These are phyloP conservation scores for Urocitellus parryii DNA, from an alignment of 2,113 vertebrate genomes.

Conservation along the genomic window DNA sequence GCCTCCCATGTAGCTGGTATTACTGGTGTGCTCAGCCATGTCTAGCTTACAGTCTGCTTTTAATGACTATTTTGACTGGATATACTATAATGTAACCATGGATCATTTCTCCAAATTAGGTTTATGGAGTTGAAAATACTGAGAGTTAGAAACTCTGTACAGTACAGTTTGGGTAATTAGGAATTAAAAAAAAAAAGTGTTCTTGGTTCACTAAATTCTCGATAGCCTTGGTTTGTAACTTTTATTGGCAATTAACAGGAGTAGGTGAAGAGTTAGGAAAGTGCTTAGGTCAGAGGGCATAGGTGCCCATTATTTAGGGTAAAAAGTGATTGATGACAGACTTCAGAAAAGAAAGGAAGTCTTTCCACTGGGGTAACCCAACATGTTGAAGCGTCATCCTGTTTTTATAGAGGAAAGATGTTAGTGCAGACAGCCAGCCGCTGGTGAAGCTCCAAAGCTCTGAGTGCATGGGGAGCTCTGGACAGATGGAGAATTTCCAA, in stretches of 20 bases:
- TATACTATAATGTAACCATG: not conserved
- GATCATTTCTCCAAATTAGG: conserved; percentile 20
- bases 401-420: not conserved
- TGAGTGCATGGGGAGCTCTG: not conserved
- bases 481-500: not conserved
- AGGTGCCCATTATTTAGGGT: not conserved
- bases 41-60: not conserved
- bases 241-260: not conserved
- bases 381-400: not conserved
- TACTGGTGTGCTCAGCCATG: not conserved
- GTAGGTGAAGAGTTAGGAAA: not conserved
- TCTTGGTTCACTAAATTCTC: not conserved
- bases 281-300: not conserved
- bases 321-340: not conserved
- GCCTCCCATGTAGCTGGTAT: not conserved
- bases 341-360: not conserved
- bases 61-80: conserved; percentile 11
- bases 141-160: conserved; percentile 17
- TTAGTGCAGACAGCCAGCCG: not conserved
- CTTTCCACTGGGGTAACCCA: not conserved
- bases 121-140: conserved; percentile 63
- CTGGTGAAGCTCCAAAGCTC: not conserved
- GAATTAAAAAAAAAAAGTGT: not conserved
- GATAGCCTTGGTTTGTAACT: not conserved
- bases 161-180: not conserved